Evolutionary conservation across 2,888 invertebrate species (phyloP).

Genomic region (Cantharis nigra): DNA sequence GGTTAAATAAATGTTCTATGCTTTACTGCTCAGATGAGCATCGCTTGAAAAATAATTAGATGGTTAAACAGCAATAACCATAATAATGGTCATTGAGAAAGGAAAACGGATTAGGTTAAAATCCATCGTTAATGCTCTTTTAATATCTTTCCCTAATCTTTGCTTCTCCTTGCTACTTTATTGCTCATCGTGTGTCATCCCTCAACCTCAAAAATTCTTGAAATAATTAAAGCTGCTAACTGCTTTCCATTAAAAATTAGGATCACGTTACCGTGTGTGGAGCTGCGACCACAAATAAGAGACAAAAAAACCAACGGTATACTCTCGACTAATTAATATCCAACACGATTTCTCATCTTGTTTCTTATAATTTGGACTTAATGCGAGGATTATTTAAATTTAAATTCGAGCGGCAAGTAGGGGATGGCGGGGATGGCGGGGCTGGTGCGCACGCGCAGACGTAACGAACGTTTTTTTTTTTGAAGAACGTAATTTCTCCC

Average conservation of each 20-base stretch:
- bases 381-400: background rate
- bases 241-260: background rate
- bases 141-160: background rate
- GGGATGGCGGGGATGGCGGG: background rate
- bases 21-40: constrained; percentile 24
- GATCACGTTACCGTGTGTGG: background rate
- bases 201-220: background rate
- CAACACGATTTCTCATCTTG: background rate
- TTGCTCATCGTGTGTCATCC: background rate
- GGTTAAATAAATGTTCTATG: constrained; percentile 20
- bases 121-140: no score
- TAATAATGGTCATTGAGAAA: background rate
- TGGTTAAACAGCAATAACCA: background rate
- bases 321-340: background rate
- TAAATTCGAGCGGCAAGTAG: background rate
- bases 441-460: background rate
- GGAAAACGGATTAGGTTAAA: background rate
- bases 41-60: constrained; percentile 1
- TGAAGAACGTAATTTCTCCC: constrained; percentile 12
- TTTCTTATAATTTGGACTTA: background rate
- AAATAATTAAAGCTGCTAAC: background rate
- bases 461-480: no score
- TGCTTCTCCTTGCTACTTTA: background rate
- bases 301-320: background rate
- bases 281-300: background rate